Conservation (phyloP, 1,140 invertebrate species). For the Drosophila bocqueti region DNA sequence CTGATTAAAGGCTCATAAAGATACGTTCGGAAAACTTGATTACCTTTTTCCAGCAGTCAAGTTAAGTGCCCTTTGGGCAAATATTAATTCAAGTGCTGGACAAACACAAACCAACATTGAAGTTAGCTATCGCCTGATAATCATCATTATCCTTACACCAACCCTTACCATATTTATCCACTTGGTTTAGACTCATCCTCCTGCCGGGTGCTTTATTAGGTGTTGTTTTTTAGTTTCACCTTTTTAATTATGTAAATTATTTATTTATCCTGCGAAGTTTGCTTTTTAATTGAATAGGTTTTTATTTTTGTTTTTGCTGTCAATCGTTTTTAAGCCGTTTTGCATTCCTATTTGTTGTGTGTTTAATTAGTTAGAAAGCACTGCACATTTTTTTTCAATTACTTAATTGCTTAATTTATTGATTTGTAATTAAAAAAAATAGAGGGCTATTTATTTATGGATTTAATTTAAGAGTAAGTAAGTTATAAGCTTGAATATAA, state of each 20-base stretch:
- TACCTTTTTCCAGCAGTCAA: neutral
- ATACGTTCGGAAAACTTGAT: conserved; percentile 4
- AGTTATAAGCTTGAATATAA: neutral
- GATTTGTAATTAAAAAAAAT: neutral
- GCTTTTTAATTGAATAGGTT: neutral
- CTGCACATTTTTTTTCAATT: neutral
- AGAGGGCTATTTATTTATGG: neutral
- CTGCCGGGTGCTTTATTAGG: neutral
- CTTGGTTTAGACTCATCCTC: neutral
- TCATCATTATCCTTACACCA: neutral
- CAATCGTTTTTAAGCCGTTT: conserved; percentile 10
- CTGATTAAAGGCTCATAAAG: conserved; percentile 13
- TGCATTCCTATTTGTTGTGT: conserved; percentile 3
- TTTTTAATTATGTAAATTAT: conserved; percentile 7
- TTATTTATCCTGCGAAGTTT: conserved; percentile 1
- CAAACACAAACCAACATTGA: neutral
- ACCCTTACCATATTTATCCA: neutral
- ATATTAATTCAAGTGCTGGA: neutral
- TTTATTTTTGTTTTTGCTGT: neutral
- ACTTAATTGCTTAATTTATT: conserved; percentile 6
- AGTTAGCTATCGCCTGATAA: neutral
- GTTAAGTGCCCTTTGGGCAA: neutral
- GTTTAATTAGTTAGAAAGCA: conserved; percentile 9
- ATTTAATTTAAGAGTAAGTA: neutral
- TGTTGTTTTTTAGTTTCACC: neutral